phyloP scores from a whole-genome alignment of 1,140 invertebrate genomes.

The Acromyrmex charruanus region DNA sequence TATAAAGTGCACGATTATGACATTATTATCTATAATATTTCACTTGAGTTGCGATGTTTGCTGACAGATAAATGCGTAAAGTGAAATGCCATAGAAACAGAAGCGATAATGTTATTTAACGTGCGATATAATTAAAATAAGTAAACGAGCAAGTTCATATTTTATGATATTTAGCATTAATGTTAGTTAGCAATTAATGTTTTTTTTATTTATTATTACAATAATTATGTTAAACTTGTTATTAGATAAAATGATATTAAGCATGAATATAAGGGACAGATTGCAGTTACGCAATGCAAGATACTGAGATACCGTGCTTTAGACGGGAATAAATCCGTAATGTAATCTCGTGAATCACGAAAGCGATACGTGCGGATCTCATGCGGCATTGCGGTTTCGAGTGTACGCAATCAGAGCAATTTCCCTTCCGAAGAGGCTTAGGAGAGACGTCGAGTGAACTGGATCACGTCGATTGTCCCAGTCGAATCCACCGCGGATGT shows the following conservation, averaged over 20 bases:
- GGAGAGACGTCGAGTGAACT: conserved; percentile 5
- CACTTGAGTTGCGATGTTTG: neutral
- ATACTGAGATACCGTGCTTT: neutral
- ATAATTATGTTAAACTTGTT: neutral
- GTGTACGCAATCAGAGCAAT: conserved; percentile 56
- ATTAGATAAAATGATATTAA: neutral
- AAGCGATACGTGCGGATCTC: conserved; percentile 11
- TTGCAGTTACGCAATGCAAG: neutral
- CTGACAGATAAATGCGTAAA: neutral
- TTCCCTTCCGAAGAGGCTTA: conserved; percentile 48
- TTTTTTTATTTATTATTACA: neutral
- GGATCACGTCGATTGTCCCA: conserved; percentile 50
- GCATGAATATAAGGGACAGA: neutral
- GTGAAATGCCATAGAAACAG: neutral
- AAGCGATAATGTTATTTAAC: neutral
- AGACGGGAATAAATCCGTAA: conserved; percentile 27
- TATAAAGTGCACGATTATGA: neutral
- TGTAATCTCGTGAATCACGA: conserved; percentile 32
- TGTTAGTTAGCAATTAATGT: neutral
- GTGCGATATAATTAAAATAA: neutral
- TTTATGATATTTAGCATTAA: neutral
- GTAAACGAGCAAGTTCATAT: neutral
- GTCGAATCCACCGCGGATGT: conserved; percentile 29
- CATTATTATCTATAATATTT: neutral
- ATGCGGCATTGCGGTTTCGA: conserved; percentile 39